Percentiles rank a stretch among this genome's conserved stretches.
These are phyloP conservation scores for Drosophila kanekoi DNA, from an alignment of 2,888 invertebrate genomes.

Conservation along the genomic window DNA sequence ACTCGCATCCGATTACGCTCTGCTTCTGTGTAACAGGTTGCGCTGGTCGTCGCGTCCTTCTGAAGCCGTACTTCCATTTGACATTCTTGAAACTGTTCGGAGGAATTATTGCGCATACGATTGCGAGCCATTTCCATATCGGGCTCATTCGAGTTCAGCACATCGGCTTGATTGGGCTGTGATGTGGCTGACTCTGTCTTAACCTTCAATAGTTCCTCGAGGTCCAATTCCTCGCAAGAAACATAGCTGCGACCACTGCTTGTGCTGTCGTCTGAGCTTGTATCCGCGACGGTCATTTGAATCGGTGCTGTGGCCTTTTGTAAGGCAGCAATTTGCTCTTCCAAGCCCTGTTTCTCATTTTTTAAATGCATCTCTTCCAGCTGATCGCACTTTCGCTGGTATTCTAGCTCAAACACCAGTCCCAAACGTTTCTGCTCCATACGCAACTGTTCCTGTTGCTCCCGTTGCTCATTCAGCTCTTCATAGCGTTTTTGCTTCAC, in stretches of 20 bases:
- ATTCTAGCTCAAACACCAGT: slow-evolving; percentile 74
- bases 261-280: slow-evolving; percentile 56
- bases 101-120: slow-evolving; percentile 61
- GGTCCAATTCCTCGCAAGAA: slow-evolving; percentile 49
- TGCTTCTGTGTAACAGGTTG: slow-evolving; percentile 84
- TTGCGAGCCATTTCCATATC: slow-evolving; percentile 66
- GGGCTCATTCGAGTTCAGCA: slow-evolving; percentile 79
- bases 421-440: slow-evolving; percentile 76
- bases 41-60: neutral
- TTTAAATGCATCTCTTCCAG: slow-evolving; percentile 72
- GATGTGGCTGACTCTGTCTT: neutral
- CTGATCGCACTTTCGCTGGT: slow-evolving; percentile 68
- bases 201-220: neutral
- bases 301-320: neutral
- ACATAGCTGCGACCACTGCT: slow-evolving; percentile 50
- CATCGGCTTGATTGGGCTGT: slow-evolving; percentile 75
- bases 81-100: slow-evolving; percentile 47
- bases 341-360: slow-evolving; percentile 59
- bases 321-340: slow-evolving; percentile 31
- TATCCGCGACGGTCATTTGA: neutral
- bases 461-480: slow-evolving; percentile 74
- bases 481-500: slow-evolving; percentile 71
- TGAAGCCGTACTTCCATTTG: slow-evolving; percentile 26
- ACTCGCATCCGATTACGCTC: slow-evolving; percentile 87
- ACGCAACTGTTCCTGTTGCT: slow-evolving; percentile 74